These are phyloP conservation scores for Sylvilagus bachmani DNA, from an alignment of 2,113 vertebrate genomes.

Conservation along the genomic window DNA sequence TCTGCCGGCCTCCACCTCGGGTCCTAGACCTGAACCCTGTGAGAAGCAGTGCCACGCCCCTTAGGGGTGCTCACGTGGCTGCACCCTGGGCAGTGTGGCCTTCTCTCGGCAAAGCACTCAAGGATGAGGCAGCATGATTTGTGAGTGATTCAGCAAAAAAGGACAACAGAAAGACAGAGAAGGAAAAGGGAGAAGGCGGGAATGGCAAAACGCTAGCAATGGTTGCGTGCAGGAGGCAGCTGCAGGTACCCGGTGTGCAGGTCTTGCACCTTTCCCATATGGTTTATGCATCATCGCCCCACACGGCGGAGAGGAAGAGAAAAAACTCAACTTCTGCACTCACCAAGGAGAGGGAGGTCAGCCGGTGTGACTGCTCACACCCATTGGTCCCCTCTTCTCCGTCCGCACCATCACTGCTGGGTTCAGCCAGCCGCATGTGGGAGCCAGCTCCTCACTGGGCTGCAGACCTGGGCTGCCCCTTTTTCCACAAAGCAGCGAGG, in stretches of 20 bases:
- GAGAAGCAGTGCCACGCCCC: background rate
- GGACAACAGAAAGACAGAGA: background rate
- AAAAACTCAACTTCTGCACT: background rate
- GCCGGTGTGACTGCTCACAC: background rate
- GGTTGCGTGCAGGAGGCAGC: too few species aligned
- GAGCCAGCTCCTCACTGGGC: background rate
- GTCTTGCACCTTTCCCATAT: background rate
- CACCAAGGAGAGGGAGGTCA: background rate
- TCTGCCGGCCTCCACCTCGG: background rate
- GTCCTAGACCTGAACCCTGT: background rate
- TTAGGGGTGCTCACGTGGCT: background rate
- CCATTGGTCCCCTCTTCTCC: background rate
- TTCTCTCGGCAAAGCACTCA: background rate
- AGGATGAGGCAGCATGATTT: background rate
- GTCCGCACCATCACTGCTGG: too few species aligned
- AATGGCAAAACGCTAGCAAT: background rate
- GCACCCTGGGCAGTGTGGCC: rapidly evolving
- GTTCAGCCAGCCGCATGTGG: background rate
- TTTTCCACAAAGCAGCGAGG: background rate
- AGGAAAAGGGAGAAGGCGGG: background rate
- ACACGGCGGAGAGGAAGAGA: background rate
- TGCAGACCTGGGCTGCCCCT: background rate
- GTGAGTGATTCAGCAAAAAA: background rate
- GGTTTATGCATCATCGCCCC: background rate
- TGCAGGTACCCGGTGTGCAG: rapidly evolving